Conservation (phyloP, 2,888 invertebrate genomes). For the Neria commutata region DNA sequence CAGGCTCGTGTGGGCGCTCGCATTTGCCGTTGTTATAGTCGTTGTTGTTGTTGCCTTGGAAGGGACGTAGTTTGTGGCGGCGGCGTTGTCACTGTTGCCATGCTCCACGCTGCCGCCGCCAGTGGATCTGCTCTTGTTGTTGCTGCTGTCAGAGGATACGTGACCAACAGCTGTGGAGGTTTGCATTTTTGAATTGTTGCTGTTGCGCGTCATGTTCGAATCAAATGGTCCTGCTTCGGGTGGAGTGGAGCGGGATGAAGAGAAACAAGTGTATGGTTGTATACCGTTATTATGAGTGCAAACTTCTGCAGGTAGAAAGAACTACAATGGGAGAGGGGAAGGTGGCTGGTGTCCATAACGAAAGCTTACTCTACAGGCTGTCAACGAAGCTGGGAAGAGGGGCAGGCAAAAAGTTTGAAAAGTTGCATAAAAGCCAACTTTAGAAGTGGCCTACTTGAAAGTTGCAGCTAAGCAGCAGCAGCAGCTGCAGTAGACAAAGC, state of each 20-base stretch:
- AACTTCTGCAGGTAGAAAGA: neutral
- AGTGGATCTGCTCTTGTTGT: conserved; percentile 20
- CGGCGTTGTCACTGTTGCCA: conserved; percentile 43
- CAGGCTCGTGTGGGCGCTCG: too few species aligned
- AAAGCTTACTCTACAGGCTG: neutral
- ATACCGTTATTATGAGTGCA: neutral
- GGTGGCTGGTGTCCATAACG: neutral
- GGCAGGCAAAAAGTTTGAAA: too few species aligned
- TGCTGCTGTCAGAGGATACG: conserved; percentile 14
- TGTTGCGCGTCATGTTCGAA: conserved; percentile 43
- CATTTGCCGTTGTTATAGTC: conserved; percentile 43
- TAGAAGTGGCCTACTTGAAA: too few species aligned
- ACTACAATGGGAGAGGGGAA: neutral
- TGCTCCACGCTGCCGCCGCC: conserved; percentile 29
- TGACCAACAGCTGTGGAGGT: conserved; percentile 38
- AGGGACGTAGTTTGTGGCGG: neutral
- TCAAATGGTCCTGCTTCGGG: conserved; percentile 56
- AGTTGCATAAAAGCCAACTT: too few species aligned
- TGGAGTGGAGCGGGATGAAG: neutral
- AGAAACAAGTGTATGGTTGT: too few species aligned
- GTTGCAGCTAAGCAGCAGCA: too few species aligned
- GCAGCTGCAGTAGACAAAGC: too few species aligned
- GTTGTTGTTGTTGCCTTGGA: neutral
- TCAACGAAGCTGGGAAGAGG: too few species aligned
- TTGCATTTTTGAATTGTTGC: too few species aligned